phyloP scores from a whole-genome alignment of 2,888 invertebrate genomes.

The Acrobasis repandana region DNA sequence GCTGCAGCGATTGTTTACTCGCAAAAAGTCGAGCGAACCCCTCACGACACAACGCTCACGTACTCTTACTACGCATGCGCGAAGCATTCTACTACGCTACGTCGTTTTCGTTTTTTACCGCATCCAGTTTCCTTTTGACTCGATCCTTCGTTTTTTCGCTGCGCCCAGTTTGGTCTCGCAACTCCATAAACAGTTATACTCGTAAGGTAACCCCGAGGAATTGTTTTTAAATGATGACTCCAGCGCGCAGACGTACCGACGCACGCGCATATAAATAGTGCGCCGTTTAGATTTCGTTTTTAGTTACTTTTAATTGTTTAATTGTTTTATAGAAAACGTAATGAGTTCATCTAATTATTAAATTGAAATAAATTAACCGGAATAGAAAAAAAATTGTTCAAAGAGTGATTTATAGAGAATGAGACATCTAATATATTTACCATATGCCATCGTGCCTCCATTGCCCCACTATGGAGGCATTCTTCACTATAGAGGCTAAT shows the following conservation, averaged over 20 bases:
- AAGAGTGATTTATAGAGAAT: no score
- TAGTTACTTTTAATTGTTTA: no score
- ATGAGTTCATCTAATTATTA: no score
- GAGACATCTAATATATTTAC: no score
- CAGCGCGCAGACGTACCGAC: slow-evolving; percentile 44
- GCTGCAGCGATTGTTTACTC: slow-evolving; percentile 52
- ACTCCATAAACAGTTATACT: slow-evolving; percentile 79
- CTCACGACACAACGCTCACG: slow-evolving; percentile 4
- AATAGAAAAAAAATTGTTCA: no score
- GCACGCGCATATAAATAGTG: slow-evolving; percentile 39
- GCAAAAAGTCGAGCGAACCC: slow-evolving; percentile 12
- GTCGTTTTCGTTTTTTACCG: slow-evolving; percentile 56
- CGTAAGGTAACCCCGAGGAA: slow-evolving; percentile 77
- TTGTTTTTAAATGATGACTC: slow-evolving; percentile 74
- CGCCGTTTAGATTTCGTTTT: slow-evolving; percentile 23
- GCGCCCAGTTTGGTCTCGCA: slow-evolving; percentile 72
- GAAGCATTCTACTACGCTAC: slow-evolving; percentile 67
- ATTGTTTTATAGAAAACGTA: no score
- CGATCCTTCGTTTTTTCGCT: slow-evolving; percentile 69
- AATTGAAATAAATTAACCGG: no score
- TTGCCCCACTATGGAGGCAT: no score
- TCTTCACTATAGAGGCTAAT: no score
- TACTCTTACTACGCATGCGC: slow-evolving; percentile 55
- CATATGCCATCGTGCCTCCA: no score
- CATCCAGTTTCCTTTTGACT: slow-evolving; percentile 71